Base-by-base conservation (phyloP, 2,797 vertebrate species). In the Syndactyla subalaris region DNA sequence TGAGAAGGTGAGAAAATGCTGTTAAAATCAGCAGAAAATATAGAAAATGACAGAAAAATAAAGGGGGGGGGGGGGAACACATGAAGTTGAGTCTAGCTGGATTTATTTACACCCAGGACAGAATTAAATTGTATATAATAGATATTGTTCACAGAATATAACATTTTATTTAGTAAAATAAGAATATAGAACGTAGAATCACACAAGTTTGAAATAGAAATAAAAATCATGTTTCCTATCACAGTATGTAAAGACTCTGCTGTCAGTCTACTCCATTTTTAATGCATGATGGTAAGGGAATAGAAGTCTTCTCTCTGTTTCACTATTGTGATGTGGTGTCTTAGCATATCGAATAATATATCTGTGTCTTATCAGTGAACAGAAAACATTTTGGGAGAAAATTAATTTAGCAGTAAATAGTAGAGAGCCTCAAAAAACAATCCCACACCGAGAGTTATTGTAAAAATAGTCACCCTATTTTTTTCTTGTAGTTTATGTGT, bases 11-110 rank as follows among this genome's bases (percentile, higher is more conserved):
- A 92, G 61, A 84, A 67, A 34, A 59, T 78, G 34, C 26, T 88
- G 62, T 23, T 65, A 67, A 91, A 92, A 86, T 66, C 48, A 62
- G 59, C 46, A 88, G 46, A 78, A 93, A 91, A 80, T 77, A 57
- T 3, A 68, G 30, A 58, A 49, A 85, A 85, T 65, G 3, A 71
- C 14, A 36, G 23, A 1, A 15, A 30, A 34, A 36, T 38, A 54
- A 6, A 17, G 24, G 12, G 7, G 2, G 7, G 3, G 3, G 6
- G 2, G 6, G 7, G 3, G 4, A 57, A n/a, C 23, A 32, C 23
- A 38, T 38, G 9, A 38, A 38, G 38, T 38, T 10, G 2, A 70
- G 15, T 63, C 8, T 46, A 27, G 8, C 13, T 75, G 15, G 3
- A 81, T 75, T 85, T 85, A 73, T 76, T 80, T 41, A 49, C 48